Conservation (phyloP, 1,140 invertebrate species). For the Sitophilus oryzae region DNA sequence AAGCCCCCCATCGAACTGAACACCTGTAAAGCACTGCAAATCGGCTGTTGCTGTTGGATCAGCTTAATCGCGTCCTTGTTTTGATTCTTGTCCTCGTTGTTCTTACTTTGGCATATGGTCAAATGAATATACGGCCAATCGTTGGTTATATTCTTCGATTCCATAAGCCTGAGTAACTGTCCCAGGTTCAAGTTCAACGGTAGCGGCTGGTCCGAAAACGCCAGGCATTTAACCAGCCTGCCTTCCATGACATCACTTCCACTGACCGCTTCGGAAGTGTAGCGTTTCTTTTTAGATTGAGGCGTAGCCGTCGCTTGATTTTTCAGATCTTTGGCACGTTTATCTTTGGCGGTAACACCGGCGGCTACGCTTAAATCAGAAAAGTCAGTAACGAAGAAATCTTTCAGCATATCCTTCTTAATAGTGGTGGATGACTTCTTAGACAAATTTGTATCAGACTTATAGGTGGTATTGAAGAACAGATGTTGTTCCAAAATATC, state of each 20-base stretch:
- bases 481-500: constrained; percentile 48
- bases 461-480: constrained; percentile 41
- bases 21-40: constrained; percentile 67
- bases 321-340: constrained; percentile 70
- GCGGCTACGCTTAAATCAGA: constrained; percentile 69
- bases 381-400: constrained; percentile 45
- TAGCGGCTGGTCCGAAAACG: constrained; percentile 36
- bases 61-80: constrained; percentile 15
- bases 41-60: constrained; percentile 37
- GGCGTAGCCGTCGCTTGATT: constrained; percentile 45
- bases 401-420: constrained; percentile 33
- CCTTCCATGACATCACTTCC: constrained; percentile 31
- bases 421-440: constrained; percentile 17
- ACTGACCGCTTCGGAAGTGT: constrained; percentile 21
- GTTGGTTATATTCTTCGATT: constrained; percentile 31
- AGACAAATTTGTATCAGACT: constrained; percentile 24
- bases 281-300: constrained; percentile 41
- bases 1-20: constrained; percentile 83
- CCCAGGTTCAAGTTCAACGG: constrained; percentile 39
- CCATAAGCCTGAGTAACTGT: constrained; percentile 39
- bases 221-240: constrained; percentile 35
- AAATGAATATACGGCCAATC: constrained; percentile 42
- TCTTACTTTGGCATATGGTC: constrained; percentile 38
- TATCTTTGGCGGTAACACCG: constrained; percentile 76
- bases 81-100: constrained; percentile 30